These are phyloP conservation scores for Enoplosus armatus DNA, from an alignment of 2,797 vertebrate genomes.

Conservation along the genomic window DNA sequence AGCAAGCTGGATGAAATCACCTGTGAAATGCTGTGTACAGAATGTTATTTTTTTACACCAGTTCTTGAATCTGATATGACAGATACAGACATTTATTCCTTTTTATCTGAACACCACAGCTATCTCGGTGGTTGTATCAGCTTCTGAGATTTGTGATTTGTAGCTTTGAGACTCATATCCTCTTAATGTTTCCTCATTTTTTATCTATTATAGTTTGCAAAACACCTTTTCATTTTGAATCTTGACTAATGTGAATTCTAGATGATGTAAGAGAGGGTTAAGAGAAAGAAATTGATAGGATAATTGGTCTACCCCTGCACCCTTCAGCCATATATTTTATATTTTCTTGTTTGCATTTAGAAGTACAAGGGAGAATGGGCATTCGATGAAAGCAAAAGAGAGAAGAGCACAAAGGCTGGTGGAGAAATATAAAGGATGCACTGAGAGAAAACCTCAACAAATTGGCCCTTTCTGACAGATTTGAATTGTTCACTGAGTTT, in stretches of 20 bases:
- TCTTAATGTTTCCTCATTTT: slow-evolving; percentile 29
- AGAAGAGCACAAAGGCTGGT: not conserved
- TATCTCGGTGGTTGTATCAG: slow-evolving; percentile 24
- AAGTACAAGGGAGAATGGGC: not conserved
- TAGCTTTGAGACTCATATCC: slow-evolving; percentile 19
- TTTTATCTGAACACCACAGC: slow-evolving; percentile 58
- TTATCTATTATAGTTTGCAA: slow-evolving; percentile 19
- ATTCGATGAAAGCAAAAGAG: not conserved
- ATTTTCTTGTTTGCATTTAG: not conserved
- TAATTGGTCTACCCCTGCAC: not conserved
- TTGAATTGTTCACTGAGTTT: too few species aligned
- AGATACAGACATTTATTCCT: slow-evolving; percentile 48
- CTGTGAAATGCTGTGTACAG: slow-evolving; percentile 58
- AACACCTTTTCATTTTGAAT: slow-evolving; percentile 22
- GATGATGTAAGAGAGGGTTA: not conserved
- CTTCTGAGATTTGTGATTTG: slow-evolving; percentile 36
- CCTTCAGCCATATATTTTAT: not conserved
- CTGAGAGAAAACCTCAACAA: too few species aligned
- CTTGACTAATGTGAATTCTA: not conserved
- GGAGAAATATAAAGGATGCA: too few species aligned
- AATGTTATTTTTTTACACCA: slow-evolving; percentile 19
- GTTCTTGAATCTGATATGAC: slow-evolving; percentile 58
- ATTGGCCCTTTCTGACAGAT: too few species aligned
- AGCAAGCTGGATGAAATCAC: slow-evolving; percentile 66
- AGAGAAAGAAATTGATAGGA: not conserved